Evolutionary conservation across 2,113 vertebrate genomes (phyloP), one percentile per base, ranked within the genome.

Genomic region (Pitta sordida): DNA sequence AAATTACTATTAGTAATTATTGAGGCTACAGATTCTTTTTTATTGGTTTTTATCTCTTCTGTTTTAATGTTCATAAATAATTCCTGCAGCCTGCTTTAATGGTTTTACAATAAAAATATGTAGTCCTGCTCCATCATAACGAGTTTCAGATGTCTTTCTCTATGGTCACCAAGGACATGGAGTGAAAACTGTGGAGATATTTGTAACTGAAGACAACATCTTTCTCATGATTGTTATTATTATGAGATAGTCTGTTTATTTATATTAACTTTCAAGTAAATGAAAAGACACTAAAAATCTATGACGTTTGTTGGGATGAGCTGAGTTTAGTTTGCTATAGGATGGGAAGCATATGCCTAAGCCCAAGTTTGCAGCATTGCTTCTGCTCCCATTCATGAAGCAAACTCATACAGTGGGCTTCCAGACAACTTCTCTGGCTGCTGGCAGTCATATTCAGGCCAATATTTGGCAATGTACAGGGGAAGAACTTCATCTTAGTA

Each of bases 21-120:
- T 79, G 14, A 16, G 83, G 34, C 65, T 79, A 69, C 27, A 48
- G 9, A 71, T 76, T 64, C 7, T 29, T 51, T 89, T 87, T 90
- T 52, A 73, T 81, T 92, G 15, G 14, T 89, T 89, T 83, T 29
- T 75, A 24, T 67, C 10, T 89, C n/a, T 75, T 79, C 36, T 74
- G 5, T 91, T 92, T 51, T 34, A 68, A 34, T 64, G 55, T 4
- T 62, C 53, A 81, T 37, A 26, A 78, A 80, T 62, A 91, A 81
- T 79, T 76, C 17, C 62, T 86, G 8, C 8, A 62, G 30, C 24
- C 48, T 77, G 8, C 7, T 64, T 62, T 80, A 94, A 24, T 18
- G 78, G 15, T 13, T 81, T 37, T 51, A 26, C 9, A 37, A 44
- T 71, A 30, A 44, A 76, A 59, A 67, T 60, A 56, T 18, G 6